Percentiles rank a stretch among this genome's conserved stretches.
Conservation (phyloP, 2,888 invertebrate genomes). For the Leptinotarsa haldemani region DNA sequence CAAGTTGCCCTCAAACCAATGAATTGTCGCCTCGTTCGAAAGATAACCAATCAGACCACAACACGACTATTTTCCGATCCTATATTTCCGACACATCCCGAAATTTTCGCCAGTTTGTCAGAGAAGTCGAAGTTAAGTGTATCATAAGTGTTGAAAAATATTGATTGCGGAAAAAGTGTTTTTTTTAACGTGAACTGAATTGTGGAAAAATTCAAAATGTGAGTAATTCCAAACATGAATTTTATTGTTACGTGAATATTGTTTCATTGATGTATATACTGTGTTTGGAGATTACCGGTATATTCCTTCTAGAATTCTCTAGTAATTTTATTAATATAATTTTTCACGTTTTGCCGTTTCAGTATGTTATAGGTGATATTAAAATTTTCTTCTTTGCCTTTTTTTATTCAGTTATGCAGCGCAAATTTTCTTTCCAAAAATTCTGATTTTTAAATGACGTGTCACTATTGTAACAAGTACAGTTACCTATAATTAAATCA, state of each 20-base stretch:
- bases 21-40: constrained; percentile 61
- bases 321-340: neutral
- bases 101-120: constrained; percentile 48
- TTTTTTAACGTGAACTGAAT: constrained; percentile 25
- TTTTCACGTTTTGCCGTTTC: neutral
- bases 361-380: too few species aligned
- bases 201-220: constrained; percentile 25
- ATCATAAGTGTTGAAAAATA: constrained; percentile 17
- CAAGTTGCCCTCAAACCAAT: constrained; percentile 69
- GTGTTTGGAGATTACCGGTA: constrained; percentile 7
- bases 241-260: neutral
- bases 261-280: too few species aligned
- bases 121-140: constrained; percentile 29
- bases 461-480: constrained; percentile 27
- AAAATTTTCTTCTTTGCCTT: neutral
- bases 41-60: constrained; percentile 68
- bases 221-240: constrained; percentile 15
- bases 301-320: neutral
- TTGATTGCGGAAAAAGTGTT: constrained; percentile 33
- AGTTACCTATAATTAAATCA: constrained; percentile 29
- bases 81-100: constrained; percentile 57
- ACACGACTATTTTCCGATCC: constrained; percentile 67
- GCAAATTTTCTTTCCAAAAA: neutral
- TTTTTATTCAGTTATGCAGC: neutral
- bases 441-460: constrained; percentile 31